phyloP scores from a whole-genome alignment of 2,888 invertebrate species.

The Pheosia tremula region DNA sequence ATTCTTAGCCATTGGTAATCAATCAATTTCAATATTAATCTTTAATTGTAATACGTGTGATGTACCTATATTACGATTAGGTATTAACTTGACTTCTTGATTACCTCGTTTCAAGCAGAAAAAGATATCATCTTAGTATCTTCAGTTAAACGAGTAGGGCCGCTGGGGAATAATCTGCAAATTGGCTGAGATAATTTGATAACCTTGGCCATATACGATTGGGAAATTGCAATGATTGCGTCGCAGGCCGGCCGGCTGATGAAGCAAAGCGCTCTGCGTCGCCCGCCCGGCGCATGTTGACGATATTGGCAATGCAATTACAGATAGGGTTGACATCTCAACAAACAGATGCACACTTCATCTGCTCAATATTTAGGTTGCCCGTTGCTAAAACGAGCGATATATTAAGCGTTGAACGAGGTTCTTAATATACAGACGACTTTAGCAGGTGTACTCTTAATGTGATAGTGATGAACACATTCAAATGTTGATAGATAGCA shows the following conservation, averaged over 20 bases:
- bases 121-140: too few relatives aligned
- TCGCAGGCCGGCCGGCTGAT: constrained; percentile 49
- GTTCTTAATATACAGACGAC: neutral
- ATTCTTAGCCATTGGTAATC: neutral
- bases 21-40: constrained; percentile 25
- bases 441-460: neutral
- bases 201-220: constrained; percentile 53
- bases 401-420: neutral
- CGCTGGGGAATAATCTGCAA: constrained; percentile 29
- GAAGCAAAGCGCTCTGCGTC: constrained; percentile 42
- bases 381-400: neutral
- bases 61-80: too few relatives aligned
- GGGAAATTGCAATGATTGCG: constrained; percentile 79
- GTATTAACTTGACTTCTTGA: too few relatives aligned
- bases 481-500: too few relatives aligned
- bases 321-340: constrained; percentile 45
- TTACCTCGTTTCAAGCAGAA: too few relatives aligned
- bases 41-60: too few relatives aligned
- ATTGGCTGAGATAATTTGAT: constrained; percentile 38
- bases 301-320: constrained; percentile 59
- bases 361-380: constrained; percentile 4
- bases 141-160: neutral
- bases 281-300: constrained; percentile 39
- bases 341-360: constrained; percentile 13
- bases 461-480: neutral